Conservation (phyloP, 2,888 invertebrate genomes). For the Sphinx pinastri region DNA sequence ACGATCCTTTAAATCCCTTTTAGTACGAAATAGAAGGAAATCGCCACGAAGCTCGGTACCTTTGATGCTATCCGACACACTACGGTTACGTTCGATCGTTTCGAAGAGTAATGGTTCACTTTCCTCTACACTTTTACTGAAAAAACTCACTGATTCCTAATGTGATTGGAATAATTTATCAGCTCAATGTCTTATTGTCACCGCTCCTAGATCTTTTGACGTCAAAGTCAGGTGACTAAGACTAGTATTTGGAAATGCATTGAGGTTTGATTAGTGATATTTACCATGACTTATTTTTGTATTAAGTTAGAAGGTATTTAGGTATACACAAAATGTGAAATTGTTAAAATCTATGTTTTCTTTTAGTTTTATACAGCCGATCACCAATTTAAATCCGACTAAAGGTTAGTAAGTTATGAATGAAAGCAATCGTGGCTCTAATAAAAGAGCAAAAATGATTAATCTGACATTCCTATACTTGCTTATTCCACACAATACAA, state of each 20-base stretch:
- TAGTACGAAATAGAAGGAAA: conserved; percentile 20
- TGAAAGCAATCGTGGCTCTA: too few species aligned
- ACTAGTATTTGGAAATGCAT: conserved; percentile 11
- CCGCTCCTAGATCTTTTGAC: conserved; percentile 11
- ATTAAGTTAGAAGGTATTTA: too few species aligned
- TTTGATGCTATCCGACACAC: neutral
- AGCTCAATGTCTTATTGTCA: conserved; percentile 37
- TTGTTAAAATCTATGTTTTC: too few species aligned
- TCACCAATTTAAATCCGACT: too few species aligned
- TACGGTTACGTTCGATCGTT: conserved; percentile 37
- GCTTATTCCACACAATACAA: conserved; percentile 3
- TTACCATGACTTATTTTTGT: too few species aligned
- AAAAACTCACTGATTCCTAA: conserved; percentile 46
- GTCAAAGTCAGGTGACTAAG: neutral
- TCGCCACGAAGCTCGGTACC: neutral
- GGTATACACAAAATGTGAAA: too few species aligned
- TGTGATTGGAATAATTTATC: conserved; percentile 50
- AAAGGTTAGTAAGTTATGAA: too few species aligned
- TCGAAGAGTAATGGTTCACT: conserved; percentile 47
- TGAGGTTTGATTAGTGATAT: neutral
- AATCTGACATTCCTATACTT: neutral
- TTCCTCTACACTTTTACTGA: conserved; percentile 48
- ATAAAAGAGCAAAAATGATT: too few species aligned
- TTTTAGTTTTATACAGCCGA: too few species aligned
- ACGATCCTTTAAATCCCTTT: conserved; percentile 19